Evolutionary conservation across 2,888 invertebrate genomes (phyloP).

Genomic region (Thumatha senex): DNA sequence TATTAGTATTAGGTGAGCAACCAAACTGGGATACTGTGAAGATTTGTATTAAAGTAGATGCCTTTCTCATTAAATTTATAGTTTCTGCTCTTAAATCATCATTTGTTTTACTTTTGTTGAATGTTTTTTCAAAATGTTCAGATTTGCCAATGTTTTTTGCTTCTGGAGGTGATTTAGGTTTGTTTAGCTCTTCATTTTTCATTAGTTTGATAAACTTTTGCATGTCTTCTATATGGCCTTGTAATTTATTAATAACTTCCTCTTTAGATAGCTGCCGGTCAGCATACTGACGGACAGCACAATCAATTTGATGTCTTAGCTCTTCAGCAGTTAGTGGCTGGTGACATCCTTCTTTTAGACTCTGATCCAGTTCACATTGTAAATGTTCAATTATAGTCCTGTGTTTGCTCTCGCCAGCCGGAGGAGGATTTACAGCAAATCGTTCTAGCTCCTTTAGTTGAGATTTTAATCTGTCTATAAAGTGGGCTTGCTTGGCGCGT

Average conservation of each 20-base stretch:
- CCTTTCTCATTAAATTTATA: conserved; percentile 92
- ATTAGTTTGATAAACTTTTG: conserved; percentile 98
- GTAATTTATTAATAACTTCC: conserved; percentile 96
- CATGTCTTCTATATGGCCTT: conserved; percentile 98
- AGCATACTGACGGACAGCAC: conserved; percentile 94
- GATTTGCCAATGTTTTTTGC: conserved; percentile 54
- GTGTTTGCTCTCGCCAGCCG: conserved; percentile 93
- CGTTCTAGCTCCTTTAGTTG: conserved; percentile 96
- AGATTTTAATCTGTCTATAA: conserved; percentile 94
- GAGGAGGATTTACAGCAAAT: conserved; percentile 95
- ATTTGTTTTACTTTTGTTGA: conserved; percentile 61
- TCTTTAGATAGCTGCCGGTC: conserved; percentile 98
- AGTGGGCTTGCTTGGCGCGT: conserved; percentile 66
- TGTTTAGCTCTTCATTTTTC: conserved; percentile 88
- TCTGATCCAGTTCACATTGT: conserved; percentile 92
- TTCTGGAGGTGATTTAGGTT: conserved; percentile 49
- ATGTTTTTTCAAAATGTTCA: conserved; percentile 68
- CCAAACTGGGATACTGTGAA: conserved; percentile 96
- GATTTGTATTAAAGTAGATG: conserved; percentile 95
- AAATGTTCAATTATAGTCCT: conserved; percentile 95
- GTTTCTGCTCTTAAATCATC: conserved; percentile 83
- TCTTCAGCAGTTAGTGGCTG: conserved; percentile 91
- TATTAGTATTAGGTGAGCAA: conserved; percentile 89
- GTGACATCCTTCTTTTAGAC: conserved; percentile 91
- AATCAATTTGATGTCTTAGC: conserved; percentile 93